phyloP scores from a whole-genome alignment of 2,888 invertebrate species.

The Acrobasis consociella region DNA sequence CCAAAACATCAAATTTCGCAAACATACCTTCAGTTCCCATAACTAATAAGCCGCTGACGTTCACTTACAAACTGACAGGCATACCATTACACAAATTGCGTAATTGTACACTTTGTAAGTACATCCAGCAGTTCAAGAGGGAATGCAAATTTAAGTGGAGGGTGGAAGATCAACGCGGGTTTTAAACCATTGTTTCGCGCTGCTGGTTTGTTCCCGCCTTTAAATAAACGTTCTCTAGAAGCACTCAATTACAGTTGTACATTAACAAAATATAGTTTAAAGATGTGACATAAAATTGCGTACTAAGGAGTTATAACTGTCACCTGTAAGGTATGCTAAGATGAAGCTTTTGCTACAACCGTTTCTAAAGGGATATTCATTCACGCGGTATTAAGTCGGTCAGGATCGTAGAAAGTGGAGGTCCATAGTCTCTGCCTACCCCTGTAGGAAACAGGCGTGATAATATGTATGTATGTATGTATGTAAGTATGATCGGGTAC shows the following conservation, averaged over 20 bases:
- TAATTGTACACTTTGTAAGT: conserved; percentile 61
- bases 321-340: too few species aligned
- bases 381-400: too few species aligned
- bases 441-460: too few species aligned
- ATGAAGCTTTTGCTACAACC: too few species aligned
- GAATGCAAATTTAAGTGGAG: conserved; percentile 61
- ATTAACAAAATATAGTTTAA: neutral
- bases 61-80: conserved; percentile 47
- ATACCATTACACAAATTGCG: conserved; percentile 63
- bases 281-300: too few species aligned
- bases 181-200: conserved; percentile 28
- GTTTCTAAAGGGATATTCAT: too few species aligned
- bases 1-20: neutral
- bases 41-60: conserved; percentile 36
- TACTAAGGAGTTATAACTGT: too few species aligned
- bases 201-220: conserved; percentile 37
- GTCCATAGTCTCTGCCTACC: too few species aligned
- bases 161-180: conserved; percentile 41
- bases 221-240: conserved; percentile 29
- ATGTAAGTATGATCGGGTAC: too few species aligned
- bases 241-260: neutral
- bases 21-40: conserved; percentile 25
- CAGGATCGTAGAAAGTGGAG: too few species aligned
- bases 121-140: conserved; percentile 46
- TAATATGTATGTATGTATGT: too few species aligned